phyloP scores from a whole-genome alignment of 64 coral and sea anemone genomes.

The Anthopleura sola region DNA sequence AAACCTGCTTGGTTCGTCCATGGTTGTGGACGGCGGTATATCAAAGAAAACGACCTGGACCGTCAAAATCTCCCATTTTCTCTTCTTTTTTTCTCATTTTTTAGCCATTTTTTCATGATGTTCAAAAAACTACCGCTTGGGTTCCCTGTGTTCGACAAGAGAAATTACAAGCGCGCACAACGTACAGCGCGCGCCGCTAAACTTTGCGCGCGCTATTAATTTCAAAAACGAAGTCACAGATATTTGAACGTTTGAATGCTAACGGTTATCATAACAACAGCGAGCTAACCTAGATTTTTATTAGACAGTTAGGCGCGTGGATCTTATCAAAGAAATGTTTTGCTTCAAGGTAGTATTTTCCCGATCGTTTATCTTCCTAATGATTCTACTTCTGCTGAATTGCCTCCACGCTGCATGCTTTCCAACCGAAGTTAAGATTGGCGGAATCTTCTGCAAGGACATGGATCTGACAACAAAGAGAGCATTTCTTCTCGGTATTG shows the following conservation, averaged over 20 bases:
- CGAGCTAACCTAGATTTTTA: too few relatives aligned
- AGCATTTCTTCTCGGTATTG: slow-evolving; percentile 63
- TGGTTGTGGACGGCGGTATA: too few relatives aligned
- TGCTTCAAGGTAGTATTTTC: neutral
- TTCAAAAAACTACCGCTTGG: too few relatives aligned
- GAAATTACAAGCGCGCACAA: too few relatives aligned
- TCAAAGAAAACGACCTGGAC: too few relatives aligned
- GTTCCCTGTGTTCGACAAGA: too few relatives aligned
- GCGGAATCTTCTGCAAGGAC: slow-evolving; percentile 57
- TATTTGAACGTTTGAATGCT: neutral
- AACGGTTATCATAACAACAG: neutral
- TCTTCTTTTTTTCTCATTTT: too few relatives aligned
- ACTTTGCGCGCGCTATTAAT: too few relatives aligned
- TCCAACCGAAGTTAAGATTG: slow-evolving; percentile 54
- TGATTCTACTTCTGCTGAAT: neutral
- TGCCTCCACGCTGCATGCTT: neutral
- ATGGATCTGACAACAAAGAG: slow-evolving; percentile 13
- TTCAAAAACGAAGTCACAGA: neutral
- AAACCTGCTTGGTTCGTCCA: too few relatives aligned
- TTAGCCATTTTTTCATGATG: too few relatives aligned
- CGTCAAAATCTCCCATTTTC: too few relatives aligned
- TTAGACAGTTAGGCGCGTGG: neutral
- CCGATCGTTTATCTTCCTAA: neutral
- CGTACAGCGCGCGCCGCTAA: too few relatives aligned
- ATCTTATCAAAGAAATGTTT: neutral